Evolutionary conservation across 2,113 vertebrate species (phyloP).

Genomic region (Brienomyrus longianalis): DNA sequence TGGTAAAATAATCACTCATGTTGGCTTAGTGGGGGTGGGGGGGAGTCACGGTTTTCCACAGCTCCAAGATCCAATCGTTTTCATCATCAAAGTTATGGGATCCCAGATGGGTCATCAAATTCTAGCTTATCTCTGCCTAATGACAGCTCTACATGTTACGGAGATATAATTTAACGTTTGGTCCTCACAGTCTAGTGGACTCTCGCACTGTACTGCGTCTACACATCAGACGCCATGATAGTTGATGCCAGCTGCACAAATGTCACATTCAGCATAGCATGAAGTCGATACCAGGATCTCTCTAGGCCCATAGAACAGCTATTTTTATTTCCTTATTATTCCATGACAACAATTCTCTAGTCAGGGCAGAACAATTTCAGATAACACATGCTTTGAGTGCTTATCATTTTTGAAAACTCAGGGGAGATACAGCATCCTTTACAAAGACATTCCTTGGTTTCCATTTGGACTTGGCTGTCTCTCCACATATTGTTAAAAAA

Average conservation of each 20-base stretch:
- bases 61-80: neutral
- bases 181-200: neutral
- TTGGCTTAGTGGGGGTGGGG: neutral
- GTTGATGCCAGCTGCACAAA: neutral
- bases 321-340: neutral
- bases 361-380: neutral
- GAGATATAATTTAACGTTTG: neutral
- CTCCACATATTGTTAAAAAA: neutral
- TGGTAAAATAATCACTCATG: neutral
- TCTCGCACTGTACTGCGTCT: neutral
- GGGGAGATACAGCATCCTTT: neutral
- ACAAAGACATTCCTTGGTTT: neutral
- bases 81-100: neutral
- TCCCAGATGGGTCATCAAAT: neutral
- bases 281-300: neutral
- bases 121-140: neutral
- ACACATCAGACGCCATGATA: neutral
- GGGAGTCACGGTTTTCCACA: neutral
- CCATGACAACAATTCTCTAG: neutral
- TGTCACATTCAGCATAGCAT: neutral
- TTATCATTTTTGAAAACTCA: constrained; percentile 15
- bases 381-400: neutral
- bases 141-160: neutral
- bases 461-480: constrained; percentile 7
- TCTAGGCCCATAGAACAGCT: neutral